Evolutionary conservation across 37 sponge, comb jelly and placozoan species (phyloP), one percentile per base, ranked within the genome.

Genomic region (Aplysina aerophoba): DNA sequence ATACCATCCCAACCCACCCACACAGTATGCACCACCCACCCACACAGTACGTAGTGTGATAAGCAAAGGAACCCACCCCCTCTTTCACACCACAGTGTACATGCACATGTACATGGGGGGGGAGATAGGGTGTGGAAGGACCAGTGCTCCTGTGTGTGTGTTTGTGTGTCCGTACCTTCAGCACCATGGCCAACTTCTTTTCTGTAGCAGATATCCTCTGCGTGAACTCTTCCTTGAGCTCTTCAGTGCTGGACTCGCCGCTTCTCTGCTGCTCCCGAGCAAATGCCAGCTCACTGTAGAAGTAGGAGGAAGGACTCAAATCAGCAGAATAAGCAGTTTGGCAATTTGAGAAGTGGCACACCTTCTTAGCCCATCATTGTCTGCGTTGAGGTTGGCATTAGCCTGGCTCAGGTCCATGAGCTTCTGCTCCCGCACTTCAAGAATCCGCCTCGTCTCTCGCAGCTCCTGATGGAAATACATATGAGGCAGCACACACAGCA

Each of bases 161-260:
- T 31, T 4, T 65, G 31, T 34, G 25, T 8, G 27, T 16, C 81
- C 62, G 19, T 64, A 93, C 96, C 83, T 83, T 84, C 0, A 77
- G 19, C n/a, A 90, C 85, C 24, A 88, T 71, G 69, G 93, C 85
- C 27, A 93, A 59, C 61, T 95, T 95, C 85, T 91, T 90, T 61
- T 95, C 94, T 21, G 84, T 24, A 11, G 84, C 73, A 3, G 83
- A 68, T 27, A 93, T 73, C 41, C 93, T 83, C 66, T 79, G 30
- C 17, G 89, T 83, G 73, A 95, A 92, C 74, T 95, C 94, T 25
- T 58, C 73, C 59, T 79, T 92, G 59, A 95, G 40, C 24, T 90
- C 83, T 14, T 86, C 89, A n/a, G 79, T 58, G 24, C 39, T 87
- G 40, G 62, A 56, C 36, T 85, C 38, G 0, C 87, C 84, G 16